These are phyloP conservation scores for Fistularia commersonii DNA, from an alignment of 2,797 vertebrate species.

Conservation along the genomic window DNA sequence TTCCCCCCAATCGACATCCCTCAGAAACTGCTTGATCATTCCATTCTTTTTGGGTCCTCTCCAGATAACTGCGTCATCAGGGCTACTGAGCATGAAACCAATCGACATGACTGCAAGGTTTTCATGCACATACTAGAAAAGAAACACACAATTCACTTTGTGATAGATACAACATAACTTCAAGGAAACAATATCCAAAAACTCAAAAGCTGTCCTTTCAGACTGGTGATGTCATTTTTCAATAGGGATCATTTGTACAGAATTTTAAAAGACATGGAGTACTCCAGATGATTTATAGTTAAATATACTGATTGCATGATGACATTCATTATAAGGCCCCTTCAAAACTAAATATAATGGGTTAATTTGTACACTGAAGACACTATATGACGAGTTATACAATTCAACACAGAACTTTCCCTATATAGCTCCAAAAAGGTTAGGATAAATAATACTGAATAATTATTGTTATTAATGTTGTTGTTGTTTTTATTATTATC, in stretches of 20 bases:
- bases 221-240: neutral
- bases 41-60: constrained; percentile 97
- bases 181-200: neutral
- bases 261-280: neutral
- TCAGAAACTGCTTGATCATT: constrained; percentile 96
- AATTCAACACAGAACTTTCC: too few species aligned
- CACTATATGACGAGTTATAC: too few species aligned
- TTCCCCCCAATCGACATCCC: constrained; percentile 95
- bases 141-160: neutral
- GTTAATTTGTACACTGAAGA: too few species aligned
- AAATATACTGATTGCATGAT: too few species aligned
- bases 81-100: constrained; percentile 91
- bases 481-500: too few species aligned
- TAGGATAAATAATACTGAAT: too few species aligned
- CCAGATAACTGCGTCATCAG: constrained; percentile 97
- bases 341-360: too few species aligned
- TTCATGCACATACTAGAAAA: constrained; percentile 88
- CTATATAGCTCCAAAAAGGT: too few species aligned
- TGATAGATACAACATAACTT: neutral
- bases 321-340: too few species aligned
- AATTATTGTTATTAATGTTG: too few species aligned
- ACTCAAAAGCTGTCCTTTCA: neutral
- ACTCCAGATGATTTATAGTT: too few species aligned
- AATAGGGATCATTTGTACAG: neutral
- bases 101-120: constrained; percentile 96